Evolutionary conservation across 1,140 invertebrate species (phyloP), one percentile per base, ranked within the genome.

Genomic region (Wasmannia auropunctata): DNA sequence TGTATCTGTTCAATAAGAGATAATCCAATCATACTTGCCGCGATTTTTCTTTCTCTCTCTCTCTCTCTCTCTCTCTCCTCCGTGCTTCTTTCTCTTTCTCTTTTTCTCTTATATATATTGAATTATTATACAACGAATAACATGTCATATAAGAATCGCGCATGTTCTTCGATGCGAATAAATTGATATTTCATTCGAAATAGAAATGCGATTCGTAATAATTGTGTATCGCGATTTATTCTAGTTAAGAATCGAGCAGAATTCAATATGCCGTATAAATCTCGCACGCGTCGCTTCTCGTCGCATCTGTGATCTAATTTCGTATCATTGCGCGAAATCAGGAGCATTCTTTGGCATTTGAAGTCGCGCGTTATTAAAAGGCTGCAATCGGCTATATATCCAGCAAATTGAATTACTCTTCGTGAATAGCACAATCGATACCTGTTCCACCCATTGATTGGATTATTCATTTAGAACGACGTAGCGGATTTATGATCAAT

Each of bases 261-360:
- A 58, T 83, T 72, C 67, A 83, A 83, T 83, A 60, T 46, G 3
- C 19, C 28, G 67, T 74, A 74, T n/a, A n/a, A n/a, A 83, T 74
- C 40, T 63, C 67, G 54, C 25, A 58, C 37, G 37, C 49, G 25
- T 72, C 25, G n/a, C 40, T 69, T 83, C 54, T 60, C 63, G 40
- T 34, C 75, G 56, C 67, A n/a, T 60, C 40, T 60, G 65, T 28
- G 8, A 83, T 83, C 54, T 83, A 83, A 74, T 83, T 83, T 83
- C 40, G 51, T 69, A 69, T 88, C 56, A 72, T 85, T 65, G 58
- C 37, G 60, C 62, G 76, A 74, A 81, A 80, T 74, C 69, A 77
- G 43, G 43, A 60, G 67, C 37, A 72, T 60, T 83, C 67, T n/a
- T 83, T 74, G 79, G 2, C 25, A 72, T 37, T 56, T 58, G 62